Percentiles rank a stretch among this genome's conserved stretches.
phyloP scores from a whole-genome alignment of 2,797 vertebrate genomes.

The Molossus alvarezi region DNA sequence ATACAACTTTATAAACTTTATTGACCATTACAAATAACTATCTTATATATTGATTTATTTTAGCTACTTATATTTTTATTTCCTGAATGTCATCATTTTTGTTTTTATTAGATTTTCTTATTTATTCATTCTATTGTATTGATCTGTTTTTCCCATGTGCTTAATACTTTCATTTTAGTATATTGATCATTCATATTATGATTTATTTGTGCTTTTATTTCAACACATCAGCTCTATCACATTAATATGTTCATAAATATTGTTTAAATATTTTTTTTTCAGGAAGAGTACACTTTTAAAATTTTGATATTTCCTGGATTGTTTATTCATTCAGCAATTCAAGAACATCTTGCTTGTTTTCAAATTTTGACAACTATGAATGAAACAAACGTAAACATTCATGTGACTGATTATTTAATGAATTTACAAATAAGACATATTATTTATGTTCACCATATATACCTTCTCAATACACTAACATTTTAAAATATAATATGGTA shows the following conservation, averaged over 20 bases:
- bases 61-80: background rate
- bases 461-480: background rate
- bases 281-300: background rate
- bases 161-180: background rate
- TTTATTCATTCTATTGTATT: background rate
- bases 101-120: background rate
- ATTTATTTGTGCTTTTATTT: constrained; percentile 23
- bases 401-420: background rate
- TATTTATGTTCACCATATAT: background rate
- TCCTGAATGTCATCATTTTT: background rate
- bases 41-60: constrained; percentile 1
- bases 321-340: background rate
- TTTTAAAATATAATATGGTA: background rate
- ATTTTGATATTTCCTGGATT: background rate
- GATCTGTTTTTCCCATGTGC: background rate
- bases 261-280: background rate
- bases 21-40: background rate
- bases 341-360: background rate
- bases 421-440: background rate
- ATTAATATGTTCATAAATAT: background rate
- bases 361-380: background rate
- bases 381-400: background rate
- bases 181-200: background rate
- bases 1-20: background rate
- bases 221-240: background rate